Evolutionary conservation across 2,113 vertebrate genomes (phyloP).

Genomic region (Beaufortia kweichowensis): DNA sequence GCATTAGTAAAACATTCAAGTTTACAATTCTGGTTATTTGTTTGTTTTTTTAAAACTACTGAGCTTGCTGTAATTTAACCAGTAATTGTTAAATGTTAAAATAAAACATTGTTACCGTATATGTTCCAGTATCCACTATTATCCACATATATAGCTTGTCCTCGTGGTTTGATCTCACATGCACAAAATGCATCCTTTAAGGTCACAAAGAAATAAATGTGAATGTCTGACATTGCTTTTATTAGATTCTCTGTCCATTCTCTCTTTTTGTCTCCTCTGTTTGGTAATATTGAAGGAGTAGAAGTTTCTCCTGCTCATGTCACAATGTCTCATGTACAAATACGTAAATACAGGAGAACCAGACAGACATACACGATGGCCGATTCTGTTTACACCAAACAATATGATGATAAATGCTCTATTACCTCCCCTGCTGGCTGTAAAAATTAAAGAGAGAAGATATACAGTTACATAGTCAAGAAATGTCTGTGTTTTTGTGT

Average conservation of each 20-base stretch:
- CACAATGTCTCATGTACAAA: conserved; percentile 56
- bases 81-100: neutral
- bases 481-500: neutral
- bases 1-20: neutral
- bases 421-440: neutral
- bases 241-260: neutral
- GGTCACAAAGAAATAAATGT: conserved; percentile 1
- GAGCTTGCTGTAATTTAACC: neutral
- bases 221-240: neutral
- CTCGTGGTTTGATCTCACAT: neutral
- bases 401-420: conserved; percentile 39
- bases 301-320: neutral
- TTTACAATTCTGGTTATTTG: neutral
- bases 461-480: neutral
- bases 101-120: neutral
- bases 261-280: neutral
- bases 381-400: conserved; percentile 65
- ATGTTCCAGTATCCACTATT: neutral
- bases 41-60: neutral
- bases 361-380: neutral
- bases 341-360: conserved; percentile 61
- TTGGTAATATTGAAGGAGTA: neutral
- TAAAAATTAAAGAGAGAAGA: neutral
- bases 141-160: neutral
- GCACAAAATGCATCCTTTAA: neutral